Evolutionary conservation across 2,113 vertebrate species (phyloP).

Genomic region (Phrynosoma platyrhinos): DNA sequence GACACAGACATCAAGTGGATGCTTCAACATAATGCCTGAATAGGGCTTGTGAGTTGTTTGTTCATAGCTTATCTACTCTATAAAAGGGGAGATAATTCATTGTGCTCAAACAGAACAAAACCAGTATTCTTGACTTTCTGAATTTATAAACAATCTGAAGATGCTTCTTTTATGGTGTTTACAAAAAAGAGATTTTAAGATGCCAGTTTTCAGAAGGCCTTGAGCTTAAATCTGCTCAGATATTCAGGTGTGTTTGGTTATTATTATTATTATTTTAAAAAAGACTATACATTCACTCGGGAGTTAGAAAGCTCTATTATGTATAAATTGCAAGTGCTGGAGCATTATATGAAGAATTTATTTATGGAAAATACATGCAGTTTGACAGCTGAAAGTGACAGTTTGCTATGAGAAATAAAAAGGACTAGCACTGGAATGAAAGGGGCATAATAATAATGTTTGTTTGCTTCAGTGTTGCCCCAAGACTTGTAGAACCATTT

Average conservation of each 20-base stretch:
- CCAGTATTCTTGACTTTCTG: not conserved
- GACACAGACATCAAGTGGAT: no score
- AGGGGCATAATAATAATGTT: constrained; percentile 29
- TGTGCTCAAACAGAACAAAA: not conserved
- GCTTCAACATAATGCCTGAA: no score
- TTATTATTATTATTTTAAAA: no score
- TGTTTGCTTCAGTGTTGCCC: constrained; percentile 40
- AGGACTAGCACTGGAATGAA: constrained; percentile 35
- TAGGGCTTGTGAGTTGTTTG: no score
- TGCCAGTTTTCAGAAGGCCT: constrained; percentile 60
- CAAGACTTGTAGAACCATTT: constrained; percentile 15
- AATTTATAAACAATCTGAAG: constrained; percentile 37
- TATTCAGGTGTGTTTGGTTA: constrained; percentile 68
- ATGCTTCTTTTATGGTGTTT: constrained; percentile 28
- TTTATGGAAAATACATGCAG: constrained; percentile 74
- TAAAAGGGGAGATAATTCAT: no score
- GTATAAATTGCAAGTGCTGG: constrained; percentile 74
- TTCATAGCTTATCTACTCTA: no score
- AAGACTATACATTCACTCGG: constrained; percentile 60
- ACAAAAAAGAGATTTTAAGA: constrained; percentile 51
- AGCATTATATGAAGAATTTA: constrained; percentile 77
- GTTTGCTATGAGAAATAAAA: constrained; percentile 41
- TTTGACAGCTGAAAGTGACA: constrained; percentile 49
- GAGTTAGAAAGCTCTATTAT: constrained; percentile 72
- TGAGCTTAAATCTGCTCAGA: constrained; percentile 66